Evolutionary conservation across 1,140 invertebrate species (phyloP).

Genomic region (Palaemon carinicauda): DNA sequence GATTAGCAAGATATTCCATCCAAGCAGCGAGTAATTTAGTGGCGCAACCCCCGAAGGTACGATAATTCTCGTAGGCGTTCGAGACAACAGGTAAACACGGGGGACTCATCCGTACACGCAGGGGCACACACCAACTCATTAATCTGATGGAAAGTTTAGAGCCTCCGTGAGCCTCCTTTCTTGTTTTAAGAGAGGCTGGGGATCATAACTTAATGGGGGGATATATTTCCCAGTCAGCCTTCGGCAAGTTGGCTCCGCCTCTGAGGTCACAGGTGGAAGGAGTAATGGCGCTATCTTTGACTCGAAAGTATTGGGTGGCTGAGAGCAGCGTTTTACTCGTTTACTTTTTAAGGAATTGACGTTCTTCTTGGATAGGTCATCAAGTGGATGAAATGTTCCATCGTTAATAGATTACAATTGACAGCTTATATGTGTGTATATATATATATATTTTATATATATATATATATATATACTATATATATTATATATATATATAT

Average conservation of each 20-base stretch:
- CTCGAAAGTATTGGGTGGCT: too few relatives aligned
- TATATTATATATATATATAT: too few relatives aligned
- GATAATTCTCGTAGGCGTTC: slow-evolving; percentile 28
- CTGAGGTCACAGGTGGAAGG: not conserved
- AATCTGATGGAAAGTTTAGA: slow-evolving; percentile 52
- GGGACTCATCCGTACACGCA: slow-evolving; percentile 32
- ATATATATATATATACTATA: too few relatives aligned
- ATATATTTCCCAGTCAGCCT: slow-evolving; percentile 9
- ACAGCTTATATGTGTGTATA: too few relatives aligned
- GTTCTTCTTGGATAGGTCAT: too few relatives aligned
- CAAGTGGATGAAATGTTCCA: too few relatives aligned
- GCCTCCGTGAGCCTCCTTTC: slow-evolving; percentile 18
- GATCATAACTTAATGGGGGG: slow-evolving; percentile 47
- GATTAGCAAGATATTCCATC: slow-evolving; percentile 29
- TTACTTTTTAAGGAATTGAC: too few relatives aligned
- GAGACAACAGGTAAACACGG: slow-evolving; percentile 42
- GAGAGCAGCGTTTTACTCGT: too few relatives aligned
- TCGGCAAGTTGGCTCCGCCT: not conserved
- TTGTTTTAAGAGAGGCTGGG: slow-evolving; percentile 42
- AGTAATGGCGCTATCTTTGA: not conserved
- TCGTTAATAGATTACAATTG: too few relatives aligned
- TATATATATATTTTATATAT: too few relatives aligned
- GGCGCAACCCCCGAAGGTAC: slow-evolving; percentile 31
- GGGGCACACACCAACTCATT: slow-evolving; percentile 37
- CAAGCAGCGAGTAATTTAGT: slow-evolving; percentile 35